Conservation (phyloP, 2,797 vertebrate species). For the Toxotes lorentzi region DNA sequence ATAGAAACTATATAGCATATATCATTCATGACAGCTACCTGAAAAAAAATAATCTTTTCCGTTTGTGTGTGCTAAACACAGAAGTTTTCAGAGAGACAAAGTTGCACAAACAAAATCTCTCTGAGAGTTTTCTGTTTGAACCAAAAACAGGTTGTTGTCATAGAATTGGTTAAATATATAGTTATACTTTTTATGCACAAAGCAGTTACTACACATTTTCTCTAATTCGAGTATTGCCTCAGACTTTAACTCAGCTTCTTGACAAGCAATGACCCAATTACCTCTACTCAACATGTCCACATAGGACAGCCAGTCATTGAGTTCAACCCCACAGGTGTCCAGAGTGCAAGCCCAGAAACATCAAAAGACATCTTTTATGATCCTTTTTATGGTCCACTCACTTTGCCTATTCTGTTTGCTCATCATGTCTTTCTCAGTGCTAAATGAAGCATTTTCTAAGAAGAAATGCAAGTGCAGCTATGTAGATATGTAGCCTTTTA, state of each 20-base stretch:
- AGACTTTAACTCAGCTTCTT: slow-evolving; percentile 52
- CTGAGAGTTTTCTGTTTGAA: background rate
- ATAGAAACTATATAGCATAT: slow-evolving; percentile 31
- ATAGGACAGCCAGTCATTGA: slow-evolving; percentile 62
- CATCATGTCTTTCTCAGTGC: slow-evolving; percentile 59
- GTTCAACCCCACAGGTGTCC: slow-evolving; percentile 80
- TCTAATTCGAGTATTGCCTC: slow-evolving; percentile 12
- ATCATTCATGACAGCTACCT: slow-evolving; percentile 46
- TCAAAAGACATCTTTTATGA: slow-evolving; percentile 76
- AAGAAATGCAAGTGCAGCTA: slow-evolving; percentile 15
- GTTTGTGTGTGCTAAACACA: background rate
- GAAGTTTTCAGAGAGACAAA: background rate
- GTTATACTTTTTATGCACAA: background rate
- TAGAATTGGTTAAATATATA: background rate
- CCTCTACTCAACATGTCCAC: slow-evolving; percentile 45
- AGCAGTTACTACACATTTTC: slow-evolving; percentile 33
- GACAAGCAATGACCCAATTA: slow-evolving; percentile 69
- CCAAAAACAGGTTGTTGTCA: background rate
- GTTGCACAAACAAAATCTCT: background rate
- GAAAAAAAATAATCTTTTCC: slow-evolving; percentile 3
- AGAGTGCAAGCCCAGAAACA: slow-evolving; percentile 64
- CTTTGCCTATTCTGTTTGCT: slow-evolving; percentile 63
- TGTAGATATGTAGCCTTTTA: background rate
- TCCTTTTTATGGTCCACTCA: slow-evolving; percentile 71
- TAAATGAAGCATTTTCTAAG: slow-evolving; percentile 51